Base-by-base conservation (phyloP, 37 sponge, comb jelly and placozoan species). In the Oopsacas minuta region DNA sequence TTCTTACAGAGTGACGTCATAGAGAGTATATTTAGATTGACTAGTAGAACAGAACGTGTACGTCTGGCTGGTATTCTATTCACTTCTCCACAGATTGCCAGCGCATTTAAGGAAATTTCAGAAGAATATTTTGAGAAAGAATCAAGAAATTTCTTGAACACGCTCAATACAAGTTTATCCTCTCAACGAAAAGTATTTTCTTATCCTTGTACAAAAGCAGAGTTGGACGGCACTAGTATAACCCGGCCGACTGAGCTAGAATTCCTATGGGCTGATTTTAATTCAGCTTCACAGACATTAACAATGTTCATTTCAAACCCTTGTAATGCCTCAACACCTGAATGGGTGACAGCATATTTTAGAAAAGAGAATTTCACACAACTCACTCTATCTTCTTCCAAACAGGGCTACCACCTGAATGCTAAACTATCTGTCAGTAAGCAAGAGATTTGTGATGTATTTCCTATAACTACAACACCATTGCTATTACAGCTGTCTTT, bases 1-100 rank as follows among this genome's bases (percentile, higher is more conserved):
- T 61, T 61, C 75, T 34, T 61, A 34, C 75, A 61, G 75, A 61
- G 75, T n/a, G 75, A 61, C 75, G 75, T 61, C 28, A n/a, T 61
- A 3, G 75, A 61, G 75, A 61, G 75, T 61, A 61, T 61, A 10
- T 61, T 61, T n/a, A 25, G 75, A 61, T 34, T 61, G 28, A 61
- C 75, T 25, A 61, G 75, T n/a, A 61, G 28, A n/a, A 61, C 75
- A n/a, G 75, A 61, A 34, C 75, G 75, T 61, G 17, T n/a, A 10
- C 22, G 30, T 25, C 75, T 61, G 1, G 20, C 75, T n/a, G 75
- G 28, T 34, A 61, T 61, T 20, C 75, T 61, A 10, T 61, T 61
- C 75, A 25, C 75, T 3, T 61, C 28, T 20, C 75, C 75, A 3
- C 1, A 10, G 32, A n/a, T 61, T n/a, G 20, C 75, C 17, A 61